Percentiles rank a stretch among this genome's conserved stretches.
phyloP scores from a whole-genome alignment of 2,888 invertebrate species.

The Mimas tiliae region DNA sequence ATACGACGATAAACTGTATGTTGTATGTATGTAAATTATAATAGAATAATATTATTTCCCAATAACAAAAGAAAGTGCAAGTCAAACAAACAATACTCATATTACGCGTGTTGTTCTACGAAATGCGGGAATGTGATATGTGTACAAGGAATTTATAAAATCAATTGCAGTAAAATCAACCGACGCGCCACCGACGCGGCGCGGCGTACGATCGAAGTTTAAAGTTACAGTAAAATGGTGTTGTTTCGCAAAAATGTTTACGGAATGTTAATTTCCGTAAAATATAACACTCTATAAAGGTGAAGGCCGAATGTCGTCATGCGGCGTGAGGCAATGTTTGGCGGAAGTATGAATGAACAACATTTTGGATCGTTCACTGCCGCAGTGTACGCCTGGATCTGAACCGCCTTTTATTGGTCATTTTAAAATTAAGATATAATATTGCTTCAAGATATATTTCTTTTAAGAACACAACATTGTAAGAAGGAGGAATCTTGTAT shows the following conservation, averaged over 20 bases:
- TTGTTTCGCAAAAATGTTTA: constrained; percentile 33
- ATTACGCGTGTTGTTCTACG: constrained; percentile 29
- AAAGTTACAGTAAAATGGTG: constrained; percentile 36
- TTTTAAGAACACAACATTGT: too few relatives aligned
- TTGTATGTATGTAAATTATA: not conserved
- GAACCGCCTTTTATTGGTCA: not conserved
- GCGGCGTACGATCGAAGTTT: constrained; percentile 35
- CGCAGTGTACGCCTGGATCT: not conserved
- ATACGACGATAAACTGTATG: not conserved
- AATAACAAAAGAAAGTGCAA: constrained; percentile 29
- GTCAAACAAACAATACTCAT: constrained; percentile 35
- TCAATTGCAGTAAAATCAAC: constrained; percentile 3
- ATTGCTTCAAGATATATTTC: too few relatives aligned
- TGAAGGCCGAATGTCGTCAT: constrained; percentile 46
- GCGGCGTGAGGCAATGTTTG: constrained; percentile 46
- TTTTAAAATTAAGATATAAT: constrained; percentile 2
- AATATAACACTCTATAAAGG: constrained; percentile 50
- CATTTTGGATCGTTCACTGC: constrained; percentile 8
- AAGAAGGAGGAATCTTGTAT: too few relatives aligned
- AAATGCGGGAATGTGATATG: not conserved
- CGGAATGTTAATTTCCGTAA: constrained; percentile 51
- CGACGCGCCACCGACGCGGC: constrained; percentile 43
- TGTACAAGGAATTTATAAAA: constrained; percentile 8
- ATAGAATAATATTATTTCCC: not conserved
- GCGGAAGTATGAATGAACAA: constrained; percentile 50